Conservation (phyloP, 2,888 invertebrate genomes). For the Bellardia bayeri region DNA sequence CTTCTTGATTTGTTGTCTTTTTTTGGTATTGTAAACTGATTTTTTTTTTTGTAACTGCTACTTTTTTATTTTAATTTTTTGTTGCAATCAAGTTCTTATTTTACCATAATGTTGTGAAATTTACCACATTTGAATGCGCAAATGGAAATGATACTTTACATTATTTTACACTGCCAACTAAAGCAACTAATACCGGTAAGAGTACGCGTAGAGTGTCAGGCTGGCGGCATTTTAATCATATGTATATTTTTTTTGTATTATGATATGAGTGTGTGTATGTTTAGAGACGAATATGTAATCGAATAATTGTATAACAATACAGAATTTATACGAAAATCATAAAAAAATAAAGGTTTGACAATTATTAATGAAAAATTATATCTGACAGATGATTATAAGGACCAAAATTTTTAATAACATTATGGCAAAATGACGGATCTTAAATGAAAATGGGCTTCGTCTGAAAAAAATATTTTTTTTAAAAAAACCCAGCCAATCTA, state of each 20-base stretch:
- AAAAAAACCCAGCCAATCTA: no score
- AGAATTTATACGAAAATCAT: no score
- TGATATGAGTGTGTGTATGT: neutral
- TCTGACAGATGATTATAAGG: no score
- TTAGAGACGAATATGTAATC: constrained; percentile 23
- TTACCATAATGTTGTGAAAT: constrained; percentile 68
- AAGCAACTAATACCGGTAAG: constrained; percentile 21
- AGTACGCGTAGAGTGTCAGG: constrained; percentile 29
- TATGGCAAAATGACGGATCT: no score
- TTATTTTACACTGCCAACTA: constrained; percentile 29
- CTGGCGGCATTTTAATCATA: constrained; percentile 48
- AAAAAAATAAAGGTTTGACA: no score
- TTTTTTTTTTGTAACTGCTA: constrained; percentile 45
- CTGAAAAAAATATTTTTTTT: no score
- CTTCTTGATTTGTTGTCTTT: constrained; percentile 58
- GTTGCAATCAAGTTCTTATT: constrained; percentile 58
- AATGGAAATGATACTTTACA: constrained; percentile 49
- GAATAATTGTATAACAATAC: neutral
- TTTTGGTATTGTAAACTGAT: constrained; percentile 43
- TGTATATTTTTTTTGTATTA: neutral
- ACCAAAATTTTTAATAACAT: no score
- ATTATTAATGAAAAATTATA: no score
- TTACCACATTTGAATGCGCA: constrained; percentile 68
- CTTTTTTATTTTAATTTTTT: constrained; percentile 36
- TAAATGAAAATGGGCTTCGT: no score